Base-by-base conservation (phyloP, 2,113 vertebrate genomes). In the Nibea albiflora region DNA sequence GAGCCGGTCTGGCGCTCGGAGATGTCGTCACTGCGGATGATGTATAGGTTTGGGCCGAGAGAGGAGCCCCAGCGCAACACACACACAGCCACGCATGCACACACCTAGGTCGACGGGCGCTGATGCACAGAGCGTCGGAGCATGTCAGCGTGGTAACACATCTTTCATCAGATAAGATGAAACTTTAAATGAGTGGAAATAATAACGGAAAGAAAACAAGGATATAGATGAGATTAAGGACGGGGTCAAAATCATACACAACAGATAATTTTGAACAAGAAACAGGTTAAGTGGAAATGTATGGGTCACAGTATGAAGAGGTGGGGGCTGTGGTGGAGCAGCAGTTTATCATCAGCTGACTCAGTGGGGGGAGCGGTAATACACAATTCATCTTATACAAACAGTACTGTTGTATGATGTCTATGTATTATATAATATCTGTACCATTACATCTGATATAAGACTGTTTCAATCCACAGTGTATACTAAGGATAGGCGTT, bases 1-100 rank as follows among this genome's bases (percentile, higher is more conserved):
- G 84, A 91, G 88, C 74, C 86, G 64, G 83, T 81, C 78, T 60
- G 72, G 58, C 50, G 66, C 85, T 80, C 50, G 9, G 67, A 77
- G 78, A 84, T 12, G 73, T 50, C 73, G 83, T 87, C 76, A 83
- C 72, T 46, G 31, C 56, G 62, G 87, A 92, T 92, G 90, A 92
- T 93, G 86, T 85, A 91, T 91, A 22, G 85, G 74, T 65, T 63
- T 22, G 72, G 65, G 67, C 86, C 20, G 69, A 54, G 53, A 60
- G 63, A 73, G 66, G 71, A 81, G 57, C 42, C 73, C 46, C 0
- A 11, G 54, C 5, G 16, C 24, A 24, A 71, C 77, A 70, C 71
- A 80, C 70, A 80, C 70, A 64, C 49, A 60, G 19, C 42, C n/a
- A 26, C 7, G 0, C 17, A 4, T 3, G 7, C 54, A 19, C 73